A percentile compares a stretch with the other conserved stretches of the same genome.
Evolutionary conservation across 92 coral and sea anemone genomes (phyloP).

Genomic region (Paramuricea clavata): DNA sequence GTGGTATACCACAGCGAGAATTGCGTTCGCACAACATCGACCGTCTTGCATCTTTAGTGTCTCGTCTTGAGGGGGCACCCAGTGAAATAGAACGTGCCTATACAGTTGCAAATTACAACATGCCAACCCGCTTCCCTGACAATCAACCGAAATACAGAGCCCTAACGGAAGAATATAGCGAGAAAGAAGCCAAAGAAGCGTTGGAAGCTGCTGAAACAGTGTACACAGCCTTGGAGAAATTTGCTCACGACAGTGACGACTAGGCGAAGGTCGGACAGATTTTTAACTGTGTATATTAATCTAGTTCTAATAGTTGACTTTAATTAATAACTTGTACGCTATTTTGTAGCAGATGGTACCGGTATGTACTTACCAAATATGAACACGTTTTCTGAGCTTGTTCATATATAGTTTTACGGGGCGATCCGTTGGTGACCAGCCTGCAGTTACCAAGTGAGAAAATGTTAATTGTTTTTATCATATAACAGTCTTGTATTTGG

Average conservation of each 20-base stretch:
- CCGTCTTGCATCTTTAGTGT: slow-evolving; percentile 69
- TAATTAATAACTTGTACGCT: no score
- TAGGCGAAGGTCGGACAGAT: not conserved
- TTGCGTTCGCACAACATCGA: slow-evolving; percentile 89
- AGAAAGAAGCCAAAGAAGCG: slow-evolving; percentile 37
- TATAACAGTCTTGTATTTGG: no score
- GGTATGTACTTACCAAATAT: no score
- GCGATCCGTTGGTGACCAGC: no score
- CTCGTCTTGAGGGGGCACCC: slow-evolving; percentile 27
- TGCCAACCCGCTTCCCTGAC: slow-evolving; percentile 50
- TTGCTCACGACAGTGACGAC: not conserved
- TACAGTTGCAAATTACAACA: slow-evolving; percentile 13
- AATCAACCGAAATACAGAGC: slow-evolving; percentile 12
- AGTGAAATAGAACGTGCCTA: slow-evolving; percentile 27
- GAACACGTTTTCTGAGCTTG: no score
- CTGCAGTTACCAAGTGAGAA: no score
- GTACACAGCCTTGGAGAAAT: not conserved
- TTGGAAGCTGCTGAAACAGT: slow-evolving; percentile 20
- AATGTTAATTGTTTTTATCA: no score
- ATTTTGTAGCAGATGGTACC: no score
- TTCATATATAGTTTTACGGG: no score
- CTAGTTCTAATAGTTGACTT: not conserved
- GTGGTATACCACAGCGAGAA: slow-evolving; percentile 89
- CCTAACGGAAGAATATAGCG: slow-evolving; percentile 32
- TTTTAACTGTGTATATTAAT: not conserved